A percentile compares a stretch with the other conserved stretches of the same genome.
These are phyloP conservation scores for Rhyzopertha dominica DNA, from an alignment of 1,140 invertebrate genomes.

Conservation along the genomic window DNA sequence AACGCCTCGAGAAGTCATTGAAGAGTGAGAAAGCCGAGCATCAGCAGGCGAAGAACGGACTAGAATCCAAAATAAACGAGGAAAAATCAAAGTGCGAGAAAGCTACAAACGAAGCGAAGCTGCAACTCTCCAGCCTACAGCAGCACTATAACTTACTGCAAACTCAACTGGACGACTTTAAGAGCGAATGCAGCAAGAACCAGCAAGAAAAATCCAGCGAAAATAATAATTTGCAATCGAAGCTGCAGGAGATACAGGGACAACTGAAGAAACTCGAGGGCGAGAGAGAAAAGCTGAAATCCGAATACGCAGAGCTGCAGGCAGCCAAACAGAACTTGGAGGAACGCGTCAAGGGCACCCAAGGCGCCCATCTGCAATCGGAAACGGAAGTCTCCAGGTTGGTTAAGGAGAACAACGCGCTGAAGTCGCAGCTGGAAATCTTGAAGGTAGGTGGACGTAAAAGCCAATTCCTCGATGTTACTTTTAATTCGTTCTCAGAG, in stretches of 20 bases:
- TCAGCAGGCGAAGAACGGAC: slow-evolving; percentile 41
- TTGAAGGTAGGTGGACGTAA: slow-evolving; percentile 24
- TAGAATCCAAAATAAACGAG: slow-evolving; percentile 45
- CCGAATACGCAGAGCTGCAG: slow-evolving; percentile 13
- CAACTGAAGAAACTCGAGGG: slow-evolving; percentile 29
- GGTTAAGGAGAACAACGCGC: slow-evolving; percentile 23
- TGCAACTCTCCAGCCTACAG: slow-evolving; percentile 45
- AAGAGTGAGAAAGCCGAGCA: slow-evolving; percentile 48
- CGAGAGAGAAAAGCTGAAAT: slow-evolving; percentile 30
- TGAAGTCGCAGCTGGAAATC: slow-evolving; percentile 23
- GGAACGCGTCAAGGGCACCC: slow-evolving; percentile 21
- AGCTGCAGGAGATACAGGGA: slow-evolving; percentile 37
- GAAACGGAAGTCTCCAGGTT: slow-evolving; percentile 26
- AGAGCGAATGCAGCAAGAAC: slow-evolving; percentile 34
- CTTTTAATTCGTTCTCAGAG: slow-evolving; percentile 2
- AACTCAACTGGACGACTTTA: slow-evolving; percentile 42
- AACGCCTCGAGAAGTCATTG: slow-evolving; percentile 47
- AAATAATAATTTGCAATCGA: slow-evolving; percentile 39
- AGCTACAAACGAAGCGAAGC: slow-evolving; percentile 39
- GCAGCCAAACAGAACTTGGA: slow-evolving; percentile 27
- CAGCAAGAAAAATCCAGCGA: slow-evolving; percentile 38
- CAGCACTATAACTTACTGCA: slow-evolving; percentile 49
- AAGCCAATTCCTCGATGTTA: neutral
- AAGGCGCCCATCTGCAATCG: slow-evolving; percentile 10
- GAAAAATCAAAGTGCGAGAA: slow-evolving; percentile 45